Evolutionary conservation across 2,113 vertebrate species (phyloP).

Genomic region (Megaptera novaeangliae): DNA sequence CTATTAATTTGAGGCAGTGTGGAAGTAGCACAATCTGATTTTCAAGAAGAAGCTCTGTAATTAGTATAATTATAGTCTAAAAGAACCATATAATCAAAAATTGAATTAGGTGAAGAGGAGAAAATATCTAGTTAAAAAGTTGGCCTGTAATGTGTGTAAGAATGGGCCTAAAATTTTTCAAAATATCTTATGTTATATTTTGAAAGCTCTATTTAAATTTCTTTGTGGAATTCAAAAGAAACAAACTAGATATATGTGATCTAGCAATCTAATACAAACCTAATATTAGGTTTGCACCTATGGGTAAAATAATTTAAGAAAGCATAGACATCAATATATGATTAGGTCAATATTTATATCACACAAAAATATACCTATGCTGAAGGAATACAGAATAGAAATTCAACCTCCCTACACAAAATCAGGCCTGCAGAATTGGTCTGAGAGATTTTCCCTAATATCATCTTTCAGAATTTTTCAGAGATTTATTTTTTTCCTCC

Average conservation of each 20-base stretch:
- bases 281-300: background rate
- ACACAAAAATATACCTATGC: background rate
- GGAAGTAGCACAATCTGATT: background rate
- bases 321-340: background rate
- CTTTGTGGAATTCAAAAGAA: background rate
- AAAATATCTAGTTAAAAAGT: background rate
- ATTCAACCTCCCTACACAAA: background rate
- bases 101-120: background rate
- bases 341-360: background rate
- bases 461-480: background rate
- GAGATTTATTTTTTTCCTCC: background rate
- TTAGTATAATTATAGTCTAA: background rate
- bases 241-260: background rate
- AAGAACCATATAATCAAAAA: background rate
- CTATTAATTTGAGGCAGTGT: background rate
- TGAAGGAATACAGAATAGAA: background rate
- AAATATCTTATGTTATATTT: background rate
- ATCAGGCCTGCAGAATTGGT: background rate
- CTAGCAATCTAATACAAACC: background rate
- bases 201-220: background rate
- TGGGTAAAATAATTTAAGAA: background rate
- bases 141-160: background rate
- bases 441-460: background rate
- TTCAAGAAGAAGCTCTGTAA: background rate
- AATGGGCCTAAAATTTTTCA: background rate